phyloP scores from a whole-genome alignment of 37 sponge, comb jelly and placozoan genomes.

The Dysidea cf. avara region DNA sequence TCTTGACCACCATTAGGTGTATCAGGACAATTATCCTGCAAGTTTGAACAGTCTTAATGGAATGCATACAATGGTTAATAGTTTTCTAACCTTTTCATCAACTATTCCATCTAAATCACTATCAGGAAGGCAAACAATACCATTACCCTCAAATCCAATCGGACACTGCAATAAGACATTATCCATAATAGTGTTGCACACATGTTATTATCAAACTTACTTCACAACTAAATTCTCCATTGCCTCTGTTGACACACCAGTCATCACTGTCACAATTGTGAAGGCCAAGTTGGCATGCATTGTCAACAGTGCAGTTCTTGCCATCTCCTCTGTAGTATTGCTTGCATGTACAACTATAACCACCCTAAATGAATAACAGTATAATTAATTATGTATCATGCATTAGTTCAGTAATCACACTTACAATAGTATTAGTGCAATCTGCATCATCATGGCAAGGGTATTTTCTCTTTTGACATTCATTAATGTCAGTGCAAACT shows the following conservation, averaged over 20 bases:
- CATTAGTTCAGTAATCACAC: not conserved
- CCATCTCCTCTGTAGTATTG: no score
- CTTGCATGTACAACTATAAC: no score
- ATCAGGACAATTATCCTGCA: constrained; percentile 75
- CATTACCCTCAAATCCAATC: constrained; percentile 58
- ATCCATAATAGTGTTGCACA: no score
- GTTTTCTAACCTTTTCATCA: no score
- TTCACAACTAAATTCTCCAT: constrained; percentile 58
- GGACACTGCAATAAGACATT: no score
- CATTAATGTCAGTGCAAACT: constrained; percentile 82
- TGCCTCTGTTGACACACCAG: constrained; percentile 53
- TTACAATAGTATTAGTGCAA: constrained; percentile 63
- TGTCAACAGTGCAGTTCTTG: constrained; percentile 53
- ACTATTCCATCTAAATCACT: constrained; percentile 80
- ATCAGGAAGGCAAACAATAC: constrained; percentile 63
- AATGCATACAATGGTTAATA: no score
- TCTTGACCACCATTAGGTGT: constrained; percentile 73
- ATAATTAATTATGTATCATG: no score
- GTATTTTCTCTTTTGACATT: constrained; percentile 58
- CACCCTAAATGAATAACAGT: no score
- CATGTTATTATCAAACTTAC: no score
- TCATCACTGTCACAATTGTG: constrained; percentile 64
- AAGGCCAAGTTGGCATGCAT: constrained; percentile 72
- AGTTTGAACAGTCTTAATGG: no score
- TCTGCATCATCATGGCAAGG: constrained; percentile 58